phyloP scores from a whole-genome alignment of 2,797 vertebrate species.

The Sandelia bainsii region DNA sequence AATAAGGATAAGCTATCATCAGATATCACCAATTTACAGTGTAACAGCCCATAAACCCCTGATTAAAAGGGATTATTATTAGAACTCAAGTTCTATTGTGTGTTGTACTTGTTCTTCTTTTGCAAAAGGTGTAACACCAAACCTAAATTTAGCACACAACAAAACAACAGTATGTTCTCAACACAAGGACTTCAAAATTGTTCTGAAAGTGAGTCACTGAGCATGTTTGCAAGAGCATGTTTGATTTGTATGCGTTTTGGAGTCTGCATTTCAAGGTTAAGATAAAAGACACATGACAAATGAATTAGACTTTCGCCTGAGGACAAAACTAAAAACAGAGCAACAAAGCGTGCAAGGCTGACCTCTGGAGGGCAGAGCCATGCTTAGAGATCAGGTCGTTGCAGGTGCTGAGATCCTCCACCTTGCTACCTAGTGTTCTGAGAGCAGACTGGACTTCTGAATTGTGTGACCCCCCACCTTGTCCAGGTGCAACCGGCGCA shows the following conservation, averaged over 20 bases:
- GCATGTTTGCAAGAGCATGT: neutral
- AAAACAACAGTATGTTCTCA: neutral
- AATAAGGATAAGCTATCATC: neutral
- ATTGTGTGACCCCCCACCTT: constrained; percentile 86
- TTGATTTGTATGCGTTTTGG: neutral
- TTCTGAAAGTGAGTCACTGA: neutral
- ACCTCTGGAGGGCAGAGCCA: constrained; percentile 95
- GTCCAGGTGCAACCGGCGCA: constrained; percentile 72
- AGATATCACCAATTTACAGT: neutral
- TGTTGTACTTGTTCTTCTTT: neutral
- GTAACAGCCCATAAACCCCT: neutral
- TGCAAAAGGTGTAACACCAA: neutral
- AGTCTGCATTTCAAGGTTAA: neutral
- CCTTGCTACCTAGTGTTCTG: constrained; percentile 92
- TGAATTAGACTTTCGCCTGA: neutral
- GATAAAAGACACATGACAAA: neutral
- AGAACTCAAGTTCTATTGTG: neutral
- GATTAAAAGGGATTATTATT: neutral
- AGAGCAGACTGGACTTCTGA: constrained; percentile 95
- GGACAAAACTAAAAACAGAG: neutral
- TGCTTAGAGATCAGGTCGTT: constrained; percentile 98
- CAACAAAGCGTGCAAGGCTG: constrained; percentile 30
- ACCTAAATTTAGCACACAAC: neutral
- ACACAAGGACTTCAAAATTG: neutral
- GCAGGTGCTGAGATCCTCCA: constrained; percentile 97